Evolutionary conservation across 2,888 invertebrate genomes (phyloP).

Genomic region (Bembecia ichneumoniformis): DNA sequence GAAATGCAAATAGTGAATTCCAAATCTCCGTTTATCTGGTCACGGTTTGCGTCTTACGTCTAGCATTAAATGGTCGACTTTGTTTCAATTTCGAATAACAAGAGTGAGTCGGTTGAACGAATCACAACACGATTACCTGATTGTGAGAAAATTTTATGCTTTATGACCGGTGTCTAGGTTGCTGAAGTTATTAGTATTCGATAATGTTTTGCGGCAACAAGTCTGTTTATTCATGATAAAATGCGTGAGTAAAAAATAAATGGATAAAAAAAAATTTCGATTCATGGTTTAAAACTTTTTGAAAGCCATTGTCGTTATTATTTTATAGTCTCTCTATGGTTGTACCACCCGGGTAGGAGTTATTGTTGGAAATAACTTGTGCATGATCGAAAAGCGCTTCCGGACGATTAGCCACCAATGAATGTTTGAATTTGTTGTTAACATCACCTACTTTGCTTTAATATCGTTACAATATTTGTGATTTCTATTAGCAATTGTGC

Average conservation of each 20-base stretch:
- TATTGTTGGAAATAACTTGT: slow-evolving; percentile 49
- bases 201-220: slow-evolving; percentile 49
- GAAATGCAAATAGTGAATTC: slow-evolving; percentile 63
- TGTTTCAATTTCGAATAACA: slow-evolving; percentile 71
- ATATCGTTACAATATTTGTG: slow-evolving; percentile 68
- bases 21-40: slow-evolving; percentile 68
- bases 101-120: slow-evolving; percentile 65
- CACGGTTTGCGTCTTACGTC: slow-evolving; percentile 65
- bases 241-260: slow-evolving; percentile 49
- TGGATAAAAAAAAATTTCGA: slow-evolving; percentile 14
- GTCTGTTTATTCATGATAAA: slow-evolving; percentile 59
- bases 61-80: slow-evolving; percentile 69
- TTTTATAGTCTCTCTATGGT: slow-evolving; percentile 14
- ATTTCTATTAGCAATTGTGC: slow-evolving; percentile 70
- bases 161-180: slow-evolving; percentile 44
- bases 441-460: slow-evolving; percentile 68
- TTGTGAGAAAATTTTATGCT: slow-evolving; percentile 66
- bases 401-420: slow-evolving; percentile 63
- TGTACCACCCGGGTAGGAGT: slow-evolving; percentile 54
- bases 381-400: slow-evolving; percentile 62
- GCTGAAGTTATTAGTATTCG: slow-evolving; percentile 44
- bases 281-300: slow-evolving; percentile 9
- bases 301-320: slow-evolving; percentile 19
- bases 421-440: slow-evolving; percentile 70
- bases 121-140: slow-evolving; percentile 66